phyloP scores from a whole-genome alignment of 2,797 vertebrate genomes.

The Threskiornis aethiopicus region DNA sequence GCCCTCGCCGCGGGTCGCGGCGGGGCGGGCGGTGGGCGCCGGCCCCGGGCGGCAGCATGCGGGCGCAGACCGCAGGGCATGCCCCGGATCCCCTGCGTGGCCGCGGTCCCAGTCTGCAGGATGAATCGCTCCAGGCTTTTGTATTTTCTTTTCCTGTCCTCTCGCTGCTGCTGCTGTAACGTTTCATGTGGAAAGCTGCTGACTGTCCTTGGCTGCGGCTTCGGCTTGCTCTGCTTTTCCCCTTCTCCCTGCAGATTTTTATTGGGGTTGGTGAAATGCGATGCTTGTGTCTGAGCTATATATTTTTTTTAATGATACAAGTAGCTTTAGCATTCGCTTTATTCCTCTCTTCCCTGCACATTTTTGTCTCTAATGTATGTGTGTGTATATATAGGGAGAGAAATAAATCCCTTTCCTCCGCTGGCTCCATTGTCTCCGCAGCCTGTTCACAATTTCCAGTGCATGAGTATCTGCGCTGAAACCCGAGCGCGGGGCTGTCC shows the following conservation, averaged over 20 bases:
- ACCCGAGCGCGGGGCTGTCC: not conserved
- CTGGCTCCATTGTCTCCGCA: not conserved
- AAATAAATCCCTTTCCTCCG: not conserved
- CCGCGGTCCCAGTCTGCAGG: not conserved
- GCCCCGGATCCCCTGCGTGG: not conserved
- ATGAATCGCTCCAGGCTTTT: not conserved
- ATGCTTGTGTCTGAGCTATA: constrained; percentile 45
- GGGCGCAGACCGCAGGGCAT: not conserved
- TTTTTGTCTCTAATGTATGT: not conserved
- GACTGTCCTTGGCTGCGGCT: constrained; percentile 35
- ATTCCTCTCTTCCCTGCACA: not conserved
- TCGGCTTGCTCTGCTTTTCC: constrained; percentile 37
- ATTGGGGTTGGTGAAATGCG: constrained; percentile 56
- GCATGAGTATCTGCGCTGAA: not conserved
- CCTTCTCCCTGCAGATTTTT: constrained; percentile 34
- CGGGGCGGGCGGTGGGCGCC: not conserved
- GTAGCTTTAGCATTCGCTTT: not conserved
- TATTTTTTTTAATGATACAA: not conserved
- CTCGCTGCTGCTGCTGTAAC: constrained; percentile 17
- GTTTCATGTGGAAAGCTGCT: constrained; percentile 40
- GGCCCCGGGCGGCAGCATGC: not conserved
- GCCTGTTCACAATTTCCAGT: not conserved
- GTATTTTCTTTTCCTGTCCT: constrained; percentile 26
- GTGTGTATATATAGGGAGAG: rapidly evolving
- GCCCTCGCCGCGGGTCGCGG: not conserved